phyloP scores from a whole-genome alignment of 2,888 invertebrate genomes.

The Dendrolimus houi region DNA sequence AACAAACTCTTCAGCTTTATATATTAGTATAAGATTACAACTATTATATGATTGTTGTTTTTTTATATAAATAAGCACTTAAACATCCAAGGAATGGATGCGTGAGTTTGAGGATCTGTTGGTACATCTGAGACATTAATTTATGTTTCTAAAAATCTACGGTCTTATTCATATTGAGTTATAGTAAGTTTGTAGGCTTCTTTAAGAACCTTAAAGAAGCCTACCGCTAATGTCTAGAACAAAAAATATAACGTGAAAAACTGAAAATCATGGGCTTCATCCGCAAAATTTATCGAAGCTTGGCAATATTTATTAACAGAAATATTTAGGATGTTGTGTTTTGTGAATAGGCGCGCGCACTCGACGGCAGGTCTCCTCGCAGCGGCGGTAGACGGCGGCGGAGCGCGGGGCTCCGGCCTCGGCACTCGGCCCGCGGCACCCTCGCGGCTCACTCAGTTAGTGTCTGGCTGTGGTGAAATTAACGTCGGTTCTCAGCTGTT shows the following conservation, averaged over 20 bases:
- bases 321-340: slow-evolving; percentile 18
- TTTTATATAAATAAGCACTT: too few species aligned
- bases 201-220: too few species aligned
- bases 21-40: too few species aligned
- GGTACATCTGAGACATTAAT: too few species aligned
- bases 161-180: too few species aligned
- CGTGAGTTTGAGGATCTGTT: too few species aligned
- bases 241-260: slow-evolving; percentile 1
- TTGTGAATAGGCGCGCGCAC: slow-evolving; percentile 63
- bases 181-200: too few species aligned
- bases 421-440: slow-evolving; percentile 49
- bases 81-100: too few species aligned
- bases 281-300: background rate
- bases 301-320: background rate
- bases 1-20: too few species aligned
- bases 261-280: background rate
- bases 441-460: slow-evolving; percentile 58
- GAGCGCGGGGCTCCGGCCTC: slow-evolving; percentile 52
- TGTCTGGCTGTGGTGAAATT: slow-evolving; percentile 44
- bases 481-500: slow-evolving; percentile 32
- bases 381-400: slow-evolving; percentile 31
- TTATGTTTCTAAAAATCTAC: too few species aligned
- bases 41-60: too few species aligned
- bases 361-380: slow-evolving; percentile 27
- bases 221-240: too few species aligned